Percentiles rank a stretch among this genome's conserved stretches.
Evolutionary conservation across 2,113 vertebrate genomes (phyloP).

Genomic region (Oenanthe melanoleuca): DNA sequence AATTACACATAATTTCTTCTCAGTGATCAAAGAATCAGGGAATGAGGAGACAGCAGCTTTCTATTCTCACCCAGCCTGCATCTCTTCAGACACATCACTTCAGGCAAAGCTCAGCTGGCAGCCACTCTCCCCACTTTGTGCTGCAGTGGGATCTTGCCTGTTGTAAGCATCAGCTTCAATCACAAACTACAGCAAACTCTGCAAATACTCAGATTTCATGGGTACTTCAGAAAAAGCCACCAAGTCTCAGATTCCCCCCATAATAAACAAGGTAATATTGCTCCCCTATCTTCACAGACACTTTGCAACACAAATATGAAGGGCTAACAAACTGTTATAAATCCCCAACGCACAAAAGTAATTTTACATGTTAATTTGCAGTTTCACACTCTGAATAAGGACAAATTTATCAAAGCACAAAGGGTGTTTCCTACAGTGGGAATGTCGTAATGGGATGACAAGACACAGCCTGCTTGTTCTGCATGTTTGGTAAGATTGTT

Average conservation of each 20-base stretch:
- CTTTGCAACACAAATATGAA: neutral
- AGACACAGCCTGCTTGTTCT: constrained; percentile 1
- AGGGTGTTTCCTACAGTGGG: neutral
- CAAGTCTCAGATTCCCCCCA: neutral
- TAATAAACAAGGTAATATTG: neutral
- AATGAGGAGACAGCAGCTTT: neutral
- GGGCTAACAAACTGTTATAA: neutral
- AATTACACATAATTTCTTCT: neutral
- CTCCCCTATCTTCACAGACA: neutral
- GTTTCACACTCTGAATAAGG: neutral
- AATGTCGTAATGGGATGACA: neutral
- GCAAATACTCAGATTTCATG: neutral
- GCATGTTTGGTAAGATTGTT: neutral
- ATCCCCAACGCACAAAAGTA: neutral
- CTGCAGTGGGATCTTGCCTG: neutral
- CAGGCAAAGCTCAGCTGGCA: neutral
- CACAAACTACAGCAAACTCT: neutral
- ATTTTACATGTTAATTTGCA: neutral
- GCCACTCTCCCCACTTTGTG: neutral
- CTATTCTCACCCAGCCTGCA: neutral
- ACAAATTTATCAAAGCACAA: neutral
- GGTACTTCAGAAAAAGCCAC: neutral
- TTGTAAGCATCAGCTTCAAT: neutral
- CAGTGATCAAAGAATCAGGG: neutral
- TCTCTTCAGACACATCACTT: neutral